These are phyloP conservation scores for Thereva unica DNA, from an alignment of 2,888 invertebrate genomes.

Conservation along the genomic window DNA sequence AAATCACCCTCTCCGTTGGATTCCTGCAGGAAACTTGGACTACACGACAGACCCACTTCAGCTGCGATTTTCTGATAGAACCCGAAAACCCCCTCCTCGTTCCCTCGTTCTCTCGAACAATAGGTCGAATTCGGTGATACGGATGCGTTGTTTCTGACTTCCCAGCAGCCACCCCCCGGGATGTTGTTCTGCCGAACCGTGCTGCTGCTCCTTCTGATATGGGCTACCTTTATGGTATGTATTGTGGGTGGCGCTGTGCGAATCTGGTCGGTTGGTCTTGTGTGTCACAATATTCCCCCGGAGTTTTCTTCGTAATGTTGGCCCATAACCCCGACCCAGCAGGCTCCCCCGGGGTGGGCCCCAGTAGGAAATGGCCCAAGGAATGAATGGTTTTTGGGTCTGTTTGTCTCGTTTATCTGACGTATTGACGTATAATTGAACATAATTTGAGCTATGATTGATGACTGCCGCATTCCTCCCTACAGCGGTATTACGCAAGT, in stretches of 20 bases:
- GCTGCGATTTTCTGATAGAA: slow-evolving; percentile 40
- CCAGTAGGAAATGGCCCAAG: slow-evolving; percentile 9
- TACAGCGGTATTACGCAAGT: too few species aligned
- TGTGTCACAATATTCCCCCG: slow-evolving; percentile 3
- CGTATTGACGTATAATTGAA: slow-evolving; percentile 40
- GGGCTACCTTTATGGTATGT: too few species aligned
- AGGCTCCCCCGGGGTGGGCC: not conserved
- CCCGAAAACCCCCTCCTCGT: slow-evolving; percentile 29
- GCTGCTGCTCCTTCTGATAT: too few species aligned
- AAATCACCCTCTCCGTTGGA: slow-evolving; percentile 36
- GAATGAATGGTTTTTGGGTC: slow-evolving; percentile 20
- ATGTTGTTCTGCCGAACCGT: too few species aligned
- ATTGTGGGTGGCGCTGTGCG: too few species aligned
- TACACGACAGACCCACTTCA: slow-evolving; percentile 36
- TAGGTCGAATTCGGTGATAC: slow-evolving; percentile 33
- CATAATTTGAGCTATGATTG: slow-evolving; percentile 39
- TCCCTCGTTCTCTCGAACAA: slow-evolving; percentile 23
- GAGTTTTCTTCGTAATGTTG: not conserved
- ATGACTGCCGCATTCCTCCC: slow-evolving; percentile 24
- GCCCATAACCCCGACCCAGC: slow-evolving; percentile 9
- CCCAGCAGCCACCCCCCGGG: slow-evolving; percentile 7
- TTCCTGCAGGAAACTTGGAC: slow-evolving; percentile 18
- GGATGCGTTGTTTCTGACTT: slow-evolving; percentile 37
- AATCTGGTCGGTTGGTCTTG: too few species aligned
- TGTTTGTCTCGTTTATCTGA: slow-evolving; percentile 35